Base-by-base conservation (phyloP, 2,113 vertebrate genomes). In the Reinhardtius hippoglossoides region DNA sequence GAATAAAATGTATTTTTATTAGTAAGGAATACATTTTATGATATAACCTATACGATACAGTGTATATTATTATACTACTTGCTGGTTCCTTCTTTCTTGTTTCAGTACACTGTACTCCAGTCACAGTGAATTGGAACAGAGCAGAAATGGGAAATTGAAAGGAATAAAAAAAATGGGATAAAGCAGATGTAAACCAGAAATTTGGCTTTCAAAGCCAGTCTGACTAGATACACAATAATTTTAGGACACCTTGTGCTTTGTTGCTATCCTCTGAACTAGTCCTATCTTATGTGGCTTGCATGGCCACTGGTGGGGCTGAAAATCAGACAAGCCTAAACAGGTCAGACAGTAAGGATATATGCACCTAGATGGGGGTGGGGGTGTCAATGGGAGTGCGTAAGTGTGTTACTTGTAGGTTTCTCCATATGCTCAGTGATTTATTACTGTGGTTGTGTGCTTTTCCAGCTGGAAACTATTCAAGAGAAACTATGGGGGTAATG, bases 181-280 rank as follows among this genome's bases (percentile, higher is more conserved):
- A 52, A 23, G 44, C n/a, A 27, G 1, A 57, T 35, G n/a, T 4
- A 50, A 78, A 75, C 24, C 9, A 68, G 16, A 50, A 5, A 66
- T 57, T 16, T 42, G n/a, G 5, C 24, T 76, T 80, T 70, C 4
- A 59, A 61, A 23, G 31, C 5, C 4, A 62, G 8, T 31, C 52
- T 31, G n/a, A 24, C 27, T 55, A 23, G 52, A 68, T 40, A 62
- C 27, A 46, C 59, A 44, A 48, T 64, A 70, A 80, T 86, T 80
- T n/a, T 74, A 44, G 20, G 76, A 57, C 44, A 26, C 9, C 48
- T 0, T 57, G 26, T 54, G 71, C 67, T 81, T 81, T 77, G 61
- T 78, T 74, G 77, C 80, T 69, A 74, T 78, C 76, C 82, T 77
- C 70, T 74, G 76, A 87, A 84, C 71, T 60, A 64, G 65, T 24